Evolutionary conservation across 2,797 vertebrate genomes (phyloP).

Genomic region (Phylloscopus collybita): DNA sequence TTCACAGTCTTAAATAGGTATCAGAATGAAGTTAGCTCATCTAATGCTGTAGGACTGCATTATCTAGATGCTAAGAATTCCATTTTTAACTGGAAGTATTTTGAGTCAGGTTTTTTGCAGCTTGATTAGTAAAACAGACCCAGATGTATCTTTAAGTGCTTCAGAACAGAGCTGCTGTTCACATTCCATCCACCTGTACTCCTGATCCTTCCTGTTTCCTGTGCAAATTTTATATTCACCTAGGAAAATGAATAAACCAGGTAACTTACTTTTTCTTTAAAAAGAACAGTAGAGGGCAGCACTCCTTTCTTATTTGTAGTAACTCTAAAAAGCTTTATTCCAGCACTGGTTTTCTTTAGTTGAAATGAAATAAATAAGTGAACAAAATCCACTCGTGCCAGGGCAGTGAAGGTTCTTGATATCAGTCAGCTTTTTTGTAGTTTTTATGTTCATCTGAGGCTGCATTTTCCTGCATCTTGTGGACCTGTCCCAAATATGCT

Average conservation of each 20-base stretch:
- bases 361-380: neutral
- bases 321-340: neutral
- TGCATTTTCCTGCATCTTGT: neutral
- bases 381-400: neutral
- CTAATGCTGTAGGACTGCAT: neutral
- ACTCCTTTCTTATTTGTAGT: neutral
- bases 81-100: neutral
- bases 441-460: neutral
- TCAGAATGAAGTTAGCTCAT: neutral
- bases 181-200: neutral
- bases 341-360: neutral
- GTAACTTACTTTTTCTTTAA: neutral
- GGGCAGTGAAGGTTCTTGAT: neutral
- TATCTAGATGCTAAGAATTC: neutral
- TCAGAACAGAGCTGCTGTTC: neutral
- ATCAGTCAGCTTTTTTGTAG: neutral
- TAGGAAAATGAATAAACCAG: neutral
- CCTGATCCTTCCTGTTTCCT: neutral
- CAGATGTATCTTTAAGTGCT: neutral
- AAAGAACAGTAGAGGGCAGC: slow-evolving; percentile 20
- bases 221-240: neutral
- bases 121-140: neutral
- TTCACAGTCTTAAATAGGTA: neutral
- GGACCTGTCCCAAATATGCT: neutral
- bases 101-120: neutral